These are phyloP conservation scores for Chesias legatella DNA, from an alignment of 2,888 invertebrate species.

Conservation along the genomic window DNA sequence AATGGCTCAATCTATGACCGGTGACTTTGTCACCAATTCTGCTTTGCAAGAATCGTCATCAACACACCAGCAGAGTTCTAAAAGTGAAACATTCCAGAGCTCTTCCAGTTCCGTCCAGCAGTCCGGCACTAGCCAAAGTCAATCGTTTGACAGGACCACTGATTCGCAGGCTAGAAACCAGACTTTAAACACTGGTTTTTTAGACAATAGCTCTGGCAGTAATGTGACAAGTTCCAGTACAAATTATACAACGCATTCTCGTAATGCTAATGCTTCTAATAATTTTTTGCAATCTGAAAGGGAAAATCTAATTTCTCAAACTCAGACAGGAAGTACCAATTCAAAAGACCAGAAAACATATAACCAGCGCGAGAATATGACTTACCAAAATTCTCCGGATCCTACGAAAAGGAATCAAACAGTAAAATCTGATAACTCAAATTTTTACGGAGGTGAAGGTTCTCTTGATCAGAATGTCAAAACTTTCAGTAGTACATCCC, in stretches of 20 bases:
- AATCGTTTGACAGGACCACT: constrained; percentile 60
- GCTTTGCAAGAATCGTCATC: constrained; percentile 60
- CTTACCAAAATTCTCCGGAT: constrained; percentile 47
- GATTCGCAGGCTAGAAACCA: constrained; percentile 62
- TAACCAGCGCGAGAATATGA: constrained; percentile 55
- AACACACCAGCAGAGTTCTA: constrained; percentile 66
- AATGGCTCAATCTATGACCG: constrained; percentile 66
- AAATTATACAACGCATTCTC: constrained; percentile 51
- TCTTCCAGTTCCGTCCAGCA: constrained; percentile 66
- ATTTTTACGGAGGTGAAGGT: constrained; percentile 39
- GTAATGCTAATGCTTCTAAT: constrained; percentile 60
- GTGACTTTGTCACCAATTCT: constrained; percentile 68
- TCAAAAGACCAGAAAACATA: constrained; percentile 44
- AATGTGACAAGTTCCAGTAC: constrained; percentile 44
- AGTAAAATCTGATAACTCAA: constrained; percentile 46
- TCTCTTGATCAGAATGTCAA: constrained; percentile 55
- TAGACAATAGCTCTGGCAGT: constrained; percentile 47
- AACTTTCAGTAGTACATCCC: constrained; percentile 59
- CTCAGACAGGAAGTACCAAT: constrained; percentile 36
- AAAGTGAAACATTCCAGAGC: constrained; percentile 65
- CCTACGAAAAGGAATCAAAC: constrained; percentile 50
- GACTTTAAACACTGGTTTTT: constrained; percentile 69
- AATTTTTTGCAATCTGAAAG: constrained; percentile 70
- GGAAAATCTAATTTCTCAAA: constrained; percentile 55
- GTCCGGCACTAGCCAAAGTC: constrained; percentile 60